Percentiles rank a stretch among this genome's conserved stretches.
phyloP scores from a whole-genome alignment of 2,888 invertebrate genomes.

The Hyposoter didymator region DNA sequence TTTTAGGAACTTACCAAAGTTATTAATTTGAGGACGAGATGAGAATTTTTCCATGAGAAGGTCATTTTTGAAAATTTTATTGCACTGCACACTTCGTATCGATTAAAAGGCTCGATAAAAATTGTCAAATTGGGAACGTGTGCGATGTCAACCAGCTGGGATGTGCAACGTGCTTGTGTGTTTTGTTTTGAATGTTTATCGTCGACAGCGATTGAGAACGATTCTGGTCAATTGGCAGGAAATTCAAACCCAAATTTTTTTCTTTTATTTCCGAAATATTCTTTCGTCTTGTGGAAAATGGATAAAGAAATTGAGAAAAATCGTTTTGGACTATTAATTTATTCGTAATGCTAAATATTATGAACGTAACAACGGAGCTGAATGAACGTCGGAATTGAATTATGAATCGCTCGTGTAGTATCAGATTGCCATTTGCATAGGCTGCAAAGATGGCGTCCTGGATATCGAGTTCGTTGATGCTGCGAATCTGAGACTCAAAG shows the following conservation, averaged over 20 bases:
- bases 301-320: neutral
- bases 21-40: constrained; percentile 67
- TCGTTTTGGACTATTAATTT: neutral
- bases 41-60: constrained; percentile 56
- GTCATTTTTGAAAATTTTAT: constrained; percentile 21
- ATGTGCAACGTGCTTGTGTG: neutral
- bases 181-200: neutral
- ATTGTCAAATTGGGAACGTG: neutral
- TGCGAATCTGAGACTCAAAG: constrained; percentile 44
- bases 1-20: constrained; percentile 58
- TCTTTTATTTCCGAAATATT: neutral
- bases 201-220: neutral
- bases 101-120: neutral
- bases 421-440: constrained; percentile 1
- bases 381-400: neutral
- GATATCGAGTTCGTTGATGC: constrained; percentile 42
- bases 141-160: neutral
- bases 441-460: constrained; percentile 16
- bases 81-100: neutral
- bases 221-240: neutral
- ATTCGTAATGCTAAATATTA: constrained; percentile 7
- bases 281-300: neutral
- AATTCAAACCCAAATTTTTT: neutral
- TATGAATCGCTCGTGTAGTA: neutral
- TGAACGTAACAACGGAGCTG: neutral